phyloP scores from a whole-genome alignment of 2,888 invertebrate genomes.

The Idaea dimidiata region DNA sequence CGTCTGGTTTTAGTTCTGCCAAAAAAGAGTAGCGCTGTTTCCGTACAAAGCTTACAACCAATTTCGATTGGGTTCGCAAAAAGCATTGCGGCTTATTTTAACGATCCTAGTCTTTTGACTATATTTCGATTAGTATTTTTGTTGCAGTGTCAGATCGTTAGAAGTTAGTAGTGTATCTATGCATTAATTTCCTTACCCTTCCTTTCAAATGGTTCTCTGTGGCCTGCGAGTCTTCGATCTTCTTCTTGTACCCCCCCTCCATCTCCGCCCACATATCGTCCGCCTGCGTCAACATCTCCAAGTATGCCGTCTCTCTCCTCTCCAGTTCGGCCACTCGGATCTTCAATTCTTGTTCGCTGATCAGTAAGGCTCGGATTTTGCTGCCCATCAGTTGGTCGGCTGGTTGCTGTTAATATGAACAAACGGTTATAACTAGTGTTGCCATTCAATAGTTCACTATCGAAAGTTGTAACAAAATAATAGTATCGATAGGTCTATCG shows the following conservation, averaged over 20 bases:
- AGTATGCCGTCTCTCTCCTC: constrained; percentile 83
- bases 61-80: too few relatives aligned
- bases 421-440: too few relatives aligned
- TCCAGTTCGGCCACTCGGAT: constrained; percentile 83
- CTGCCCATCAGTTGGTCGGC: constrained; percentile 46
- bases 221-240: constrained; percentile 72
- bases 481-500: too few relatives aligned
- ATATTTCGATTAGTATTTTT: too few relatives aligned
- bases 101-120: too few relatives aligned
- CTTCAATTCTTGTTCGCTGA: constrained; percentile 81
- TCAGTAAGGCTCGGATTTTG: constrained; percentile 64
- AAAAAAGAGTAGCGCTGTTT: too few relatives aligned
- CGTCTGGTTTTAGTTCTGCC: too few relatives aligned
- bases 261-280: constrained; percentile 87
- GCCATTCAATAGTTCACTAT: too few relatives aligned
- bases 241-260: constrained; percentile 83
- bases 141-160: too few relatives aligned
- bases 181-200: constrained; percentile 54
- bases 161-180: background rate
- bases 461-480: too few relatives aligned
- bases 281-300: constrained; percentile 86
- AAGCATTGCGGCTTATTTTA: too few relatives aligned
- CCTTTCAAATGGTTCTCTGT: constrained; percentile 73
- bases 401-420: constrained; percentile 45
- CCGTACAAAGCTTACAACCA: too few relatives aligned